Conservation (phyloP, 2,888 invertebrate species). For the Dasypolia templi region DNA sequence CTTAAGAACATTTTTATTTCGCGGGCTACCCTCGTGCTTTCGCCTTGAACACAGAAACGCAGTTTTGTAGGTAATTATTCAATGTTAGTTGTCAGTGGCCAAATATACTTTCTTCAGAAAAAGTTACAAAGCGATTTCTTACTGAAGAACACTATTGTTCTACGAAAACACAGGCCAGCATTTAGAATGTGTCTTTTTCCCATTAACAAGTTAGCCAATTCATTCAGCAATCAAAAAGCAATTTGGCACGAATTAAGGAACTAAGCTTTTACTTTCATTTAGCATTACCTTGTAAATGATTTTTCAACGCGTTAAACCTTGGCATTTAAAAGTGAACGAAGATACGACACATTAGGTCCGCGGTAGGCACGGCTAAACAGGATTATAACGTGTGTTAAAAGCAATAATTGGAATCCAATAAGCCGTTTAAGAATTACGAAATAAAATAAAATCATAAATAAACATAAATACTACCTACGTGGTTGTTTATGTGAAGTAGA, state of each 20-base stretch:
- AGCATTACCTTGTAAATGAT: conserved; percentile 71
- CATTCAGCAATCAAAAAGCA: conserved; percentile 47
- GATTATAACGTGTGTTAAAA: conserved; percentile 71
- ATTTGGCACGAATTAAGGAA: conserved; percentile 54
- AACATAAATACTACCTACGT: conserved; percentile 28
- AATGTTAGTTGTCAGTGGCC: background rate
- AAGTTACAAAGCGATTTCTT: background rate
- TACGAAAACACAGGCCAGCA: conserved; percentile 15
- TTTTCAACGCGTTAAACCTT: conserved; percentile 76
- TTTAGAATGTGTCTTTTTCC: conserved; percentile 1
- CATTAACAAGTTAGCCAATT: conserved; percentile 11
- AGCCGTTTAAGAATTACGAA: conserved; percentile 67
- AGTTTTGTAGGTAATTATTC: background rate
- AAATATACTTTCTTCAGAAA: background rate
- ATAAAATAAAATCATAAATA: conserved; percentile 60
- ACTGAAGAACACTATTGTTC: background rate
- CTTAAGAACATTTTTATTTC: background rate
- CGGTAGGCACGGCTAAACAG: conserved; percentile 67
- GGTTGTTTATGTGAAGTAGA: conserved; percentile 34
- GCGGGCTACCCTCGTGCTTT: background rate
- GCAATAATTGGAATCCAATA: conserved; percentile 70
- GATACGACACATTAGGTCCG: conserved; percentile 77
- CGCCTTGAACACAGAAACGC: background rate
- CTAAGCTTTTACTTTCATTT: conserved; percentile 71
- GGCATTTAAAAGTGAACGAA: conserved; percentile 82